These are phyloP conservation scores for Anser brachyrhynchus DNA, from an alignment of 2,113 vertebrate species.

Conservation along the genomic window DNA sequence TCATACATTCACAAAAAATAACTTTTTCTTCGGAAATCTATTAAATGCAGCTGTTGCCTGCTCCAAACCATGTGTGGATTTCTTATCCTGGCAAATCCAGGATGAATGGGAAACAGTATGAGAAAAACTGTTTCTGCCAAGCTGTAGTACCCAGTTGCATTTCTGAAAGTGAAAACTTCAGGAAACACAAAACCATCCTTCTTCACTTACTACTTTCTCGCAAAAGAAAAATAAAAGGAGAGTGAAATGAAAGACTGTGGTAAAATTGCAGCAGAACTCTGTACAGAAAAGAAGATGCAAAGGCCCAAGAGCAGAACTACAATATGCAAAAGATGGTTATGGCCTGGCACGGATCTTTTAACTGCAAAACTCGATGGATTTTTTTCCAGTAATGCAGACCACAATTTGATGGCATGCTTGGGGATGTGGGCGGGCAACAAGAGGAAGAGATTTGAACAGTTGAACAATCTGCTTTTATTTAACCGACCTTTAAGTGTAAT, in stretches of 20 bases:
- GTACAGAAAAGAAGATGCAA: neutral
- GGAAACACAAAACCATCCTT: neutral
- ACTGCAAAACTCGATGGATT: neutral
- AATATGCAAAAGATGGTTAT: neutral
- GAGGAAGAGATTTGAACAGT: neutral
- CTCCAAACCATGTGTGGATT: neutral
- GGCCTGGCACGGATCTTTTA: neutral
- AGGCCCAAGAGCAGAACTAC: neutral
- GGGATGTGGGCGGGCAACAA: accelerated
- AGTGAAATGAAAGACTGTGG: neutral
- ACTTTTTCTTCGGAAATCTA: neutral
- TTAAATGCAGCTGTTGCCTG: neutral
- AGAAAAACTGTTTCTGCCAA: neutral
- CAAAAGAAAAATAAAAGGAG: neutral
- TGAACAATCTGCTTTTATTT: neutral
- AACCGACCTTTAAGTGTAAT: neutral
- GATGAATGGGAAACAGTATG: neutral
- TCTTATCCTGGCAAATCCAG: neutral
- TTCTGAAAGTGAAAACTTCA: neutral
- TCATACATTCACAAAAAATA: neutral
- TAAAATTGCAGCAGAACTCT: neutral
- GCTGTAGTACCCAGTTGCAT: neutral
- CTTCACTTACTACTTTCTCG: neutral
- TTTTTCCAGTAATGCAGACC: neutral
- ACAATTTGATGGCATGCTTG: neutral